Evolutionary conservation across 1,140 invertebrate genomes (phyloP).

Genomic region (Olivierus martensii): DNA sequence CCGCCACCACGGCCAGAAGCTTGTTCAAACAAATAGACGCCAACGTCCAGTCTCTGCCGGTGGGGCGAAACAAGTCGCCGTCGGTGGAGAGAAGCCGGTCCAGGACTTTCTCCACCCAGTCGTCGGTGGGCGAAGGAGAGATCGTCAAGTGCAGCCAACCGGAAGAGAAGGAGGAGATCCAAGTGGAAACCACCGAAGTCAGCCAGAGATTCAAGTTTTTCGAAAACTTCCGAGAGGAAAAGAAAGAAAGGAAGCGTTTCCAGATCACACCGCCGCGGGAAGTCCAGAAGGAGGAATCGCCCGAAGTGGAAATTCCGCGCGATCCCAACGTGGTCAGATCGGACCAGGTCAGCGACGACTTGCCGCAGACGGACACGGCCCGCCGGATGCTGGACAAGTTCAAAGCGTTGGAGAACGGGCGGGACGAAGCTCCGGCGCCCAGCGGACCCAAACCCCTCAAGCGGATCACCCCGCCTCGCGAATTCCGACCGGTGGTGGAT

Average conservation of each 20-base stretch:
- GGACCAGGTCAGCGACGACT: constrained; percentile 37
- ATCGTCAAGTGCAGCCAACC: constrained; percentile 48
- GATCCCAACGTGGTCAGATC: constrained; percentile 57
- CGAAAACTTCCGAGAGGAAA: constrained; percentile 53
- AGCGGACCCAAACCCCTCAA: constrained; percentile 63
- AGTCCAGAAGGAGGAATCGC: constrained; percentile 33
- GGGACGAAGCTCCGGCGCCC: constrained; percentile 39
- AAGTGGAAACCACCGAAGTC: constrained; percentile 63
- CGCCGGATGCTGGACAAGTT: constrained; percentile 60
- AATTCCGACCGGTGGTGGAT: constrained; percentile 35
- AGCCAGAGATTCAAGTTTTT: constrained; percentile 79
- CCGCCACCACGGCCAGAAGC: constrained; percentile 69
- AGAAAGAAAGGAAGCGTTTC: constrained; percentile 51
- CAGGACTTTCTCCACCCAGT: constrained; percentile 4
- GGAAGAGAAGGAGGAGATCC: constrained; percentile 57
- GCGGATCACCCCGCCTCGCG: constrained; percentile 72
- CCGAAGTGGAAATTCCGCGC: constrained; percentile 55
- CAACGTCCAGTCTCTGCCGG: constrained; percentile 16
- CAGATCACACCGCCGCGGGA: constrained; percentile 73
- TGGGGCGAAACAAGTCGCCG: constrained; percentile 30
- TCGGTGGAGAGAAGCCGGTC: constrained; percentile 18
- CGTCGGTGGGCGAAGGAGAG: constrained; percentile 43
- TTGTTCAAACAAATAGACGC: constrained; percentile 76
- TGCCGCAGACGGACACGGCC: constrained; percentile 51
- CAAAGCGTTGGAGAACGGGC: constrained; percentile 56